Conservation (phyloP, 2,888 invertebrate species). For the Apotomis turbidana region DNA sequence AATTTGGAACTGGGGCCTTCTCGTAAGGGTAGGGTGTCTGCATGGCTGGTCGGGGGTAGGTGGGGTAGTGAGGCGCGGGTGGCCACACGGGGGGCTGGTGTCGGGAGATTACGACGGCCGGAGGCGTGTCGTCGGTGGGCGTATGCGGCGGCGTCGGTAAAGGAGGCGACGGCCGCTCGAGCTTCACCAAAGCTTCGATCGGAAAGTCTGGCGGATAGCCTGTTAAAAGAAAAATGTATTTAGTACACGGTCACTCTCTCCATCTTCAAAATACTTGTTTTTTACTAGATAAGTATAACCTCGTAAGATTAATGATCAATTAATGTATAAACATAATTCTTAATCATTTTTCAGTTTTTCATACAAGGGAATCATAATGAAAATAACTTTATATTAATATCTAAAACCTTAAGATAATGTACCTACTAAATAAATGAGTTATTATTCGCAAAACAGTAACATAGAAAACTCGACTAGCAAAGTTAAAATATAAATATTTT, state of each 20-base stretch:
- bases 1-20: constrained; percentile 65
- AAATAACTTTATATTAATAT: no score
- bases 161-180: constrained; percentile 85
- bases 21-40: constrained; percentile 74
- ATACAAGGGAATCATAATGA: no score
- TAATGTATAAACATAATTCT: no score
- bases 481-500: no score
- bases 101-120: constrained; percentile 75
- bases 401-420: no score
- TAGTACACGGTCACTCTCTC: constrained; percentile 9
- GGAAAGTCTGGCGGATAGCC: constrained; percentile 85
- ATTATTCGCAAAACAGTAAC: no score
- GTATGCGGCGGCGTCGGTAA: constrained; percentile 89
- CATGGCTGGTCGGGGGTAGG: constrained; percentile 69
- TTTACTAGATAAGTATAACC: no score
- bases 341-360: no score
- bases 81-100: constrained; percentile 67
- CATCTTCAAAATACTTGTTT: background rate
- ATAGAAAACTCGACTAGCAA: no score
- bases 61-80: constrained; percentile 65
- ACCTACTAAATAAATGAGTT: no score
- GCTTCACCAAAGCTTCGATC: constrained; percentile 83
- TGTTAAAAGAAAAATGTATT: constrained; percentile 53
- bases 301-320: no score
- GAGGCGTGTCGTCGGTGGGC: constrained; percentile 86